Evolutionary conservation across 2,797 vertebrate species (phyloP).

Genomic region (Sebastiscus tertius): DNA sequence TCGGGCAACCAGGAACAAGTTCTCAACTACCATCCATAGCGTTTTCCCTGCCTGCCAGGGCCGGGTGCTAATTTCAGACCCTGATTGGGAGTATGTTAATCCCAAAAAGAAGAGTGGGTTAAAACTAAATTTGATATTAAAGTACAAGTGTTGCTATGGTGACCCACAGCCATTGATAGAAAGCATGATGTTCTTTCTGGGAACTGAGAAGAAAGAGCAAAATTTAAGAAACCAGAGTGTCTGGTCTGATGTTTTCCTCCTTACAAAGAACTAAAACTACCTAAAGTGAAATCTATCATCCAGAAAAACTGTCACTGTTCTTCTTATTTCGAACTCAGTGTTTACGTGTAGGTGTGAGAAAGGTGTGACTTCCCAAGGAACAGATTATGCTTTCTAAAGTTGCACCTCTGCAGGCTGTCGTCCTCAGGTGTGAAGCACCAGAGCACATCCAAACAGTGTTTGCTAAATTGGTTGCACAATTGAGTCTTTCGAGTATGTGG

Average conservation of each 20-base stretch:
- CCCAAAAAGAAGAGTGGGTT: constrained; percentile 4
- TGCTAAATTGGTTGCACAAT: constrained; percentile 65
- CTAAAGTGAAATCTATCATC: background rate
- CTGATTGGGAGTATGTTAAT: background rate
- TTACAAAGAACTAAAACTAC: background rate
- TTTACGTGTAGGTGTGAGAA: background rate
- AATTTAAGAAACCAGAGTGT: background rate
- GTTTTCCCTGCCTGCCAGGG: no score
- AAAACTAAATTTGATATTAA: constrained; percentile 25
- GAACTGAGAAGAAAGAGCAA: background rate
- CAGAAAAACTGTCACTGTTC: background rate
- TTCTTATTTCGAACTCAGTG: background rate
- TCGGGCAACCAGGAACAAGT: no score
- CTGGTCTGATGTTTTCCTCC: background rate
- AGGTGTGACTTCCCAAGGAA: background rate
- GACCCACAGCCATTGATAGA: constrained; percentile 17
- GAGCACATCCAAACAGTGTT: constrained; percentile 46
- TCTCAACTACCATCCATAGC: no score
- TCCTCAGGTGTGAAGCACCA: constrained; percentile 52
- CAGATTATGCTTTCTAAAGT: constrained; percentile 14
- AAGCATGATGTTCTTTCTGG: background rate
- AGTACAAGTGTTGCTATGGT: constrained; percentile 48
- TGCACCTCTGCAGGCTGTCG: constrained; percentile 31
- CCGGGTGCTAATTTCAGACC: background rate
- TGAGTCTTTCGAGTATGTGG: constrained; percentile 67